phyloP scores from a whole-genome alignment of 2,888 invertebrate genomes.

The Andricus quercusramuli region DNA sequence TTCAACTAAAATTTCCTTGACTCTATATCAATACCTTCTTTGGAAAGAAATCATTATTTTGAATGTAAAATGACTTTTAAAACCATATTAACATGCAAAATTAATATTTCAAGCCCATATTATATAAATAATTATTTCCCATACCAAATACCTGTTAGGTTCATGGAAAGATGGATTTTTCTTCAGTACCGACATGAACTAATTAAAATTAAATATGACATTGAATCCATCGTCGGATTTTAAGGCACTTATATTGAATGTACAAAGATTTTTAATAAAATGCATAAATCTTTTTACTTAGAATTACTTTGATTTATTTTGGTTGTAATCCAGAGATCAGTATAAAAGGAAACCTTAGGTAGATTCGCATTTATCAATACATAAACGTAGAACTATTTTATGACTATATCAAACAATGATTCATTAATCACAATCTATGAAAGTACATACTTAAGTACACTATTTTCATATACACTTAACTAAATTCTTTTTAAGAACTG shows the following conservation, averaged over 20 bases:
- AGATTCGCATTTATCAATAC: constrained; percentile 31
- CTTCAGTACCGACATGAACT: neutral
- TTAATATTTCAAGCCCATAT: no score
- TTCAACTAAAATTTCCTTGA: no score
- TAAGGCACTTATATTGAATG: neutral
- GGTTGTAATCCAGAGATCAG: constrained; percentile 47
- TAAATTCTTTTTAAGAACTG: constrained; percentile 30
- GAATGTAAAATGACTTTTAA: no score
- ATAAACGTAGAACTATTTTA: neutral
- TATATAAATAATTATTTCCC: no score
- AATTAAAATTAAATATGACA: neutral
- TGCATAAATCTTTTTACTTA: neutral
- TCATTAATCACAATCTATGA: neutral
- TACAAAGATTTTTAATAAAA: neutral
- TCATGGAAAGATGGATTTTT: no score
- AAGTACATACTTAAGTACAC: neutral
- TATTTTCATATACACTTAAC: neutral
- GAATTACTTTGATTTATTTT: constrained; percentile 43
- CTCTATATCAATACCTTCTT: no score
- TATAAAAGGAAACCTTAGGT: constrained; percentile 38
- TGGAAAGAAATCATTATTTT: no score
- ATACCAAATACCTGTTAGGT: no score
- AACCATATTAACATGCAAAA: no score
- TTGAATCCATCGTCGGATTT: neutral
- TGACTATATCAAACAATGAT: constrained; percentile 23